Evolutionary conservation across 1,140 invertebrate species (phyloP), one percentile per base, ranked within the genome.

Genomic region (Caenorhabditis elegans): DNA sequence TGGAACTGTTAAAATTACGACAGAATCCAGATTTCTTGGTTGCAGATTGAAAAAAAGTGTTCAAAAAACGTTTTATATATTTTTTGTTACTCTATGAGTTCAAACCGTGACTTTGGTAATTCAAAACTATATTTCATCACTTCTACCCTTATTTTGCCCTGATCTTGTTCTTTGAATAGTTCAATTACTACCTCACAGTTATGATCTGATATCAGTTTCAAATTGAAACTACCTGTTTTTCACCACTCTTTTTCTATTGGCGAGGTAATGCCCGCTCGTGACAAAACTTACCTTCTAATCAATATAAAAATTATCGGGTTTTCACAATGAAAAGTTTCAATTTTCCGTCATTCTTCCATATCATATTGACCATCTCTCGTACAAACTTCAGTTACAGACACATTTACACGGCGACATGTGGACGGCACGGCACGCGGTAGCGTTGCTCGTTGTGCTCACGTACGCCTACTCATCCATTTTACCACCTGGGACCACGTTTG

Each of bases 331-430:
- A 5, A 15, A 43, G 39, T 43, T n/a, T n/a, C n/a, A n/a, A n/a
- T n/a, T n/a, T n/a, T n/a, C n/a, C n/a, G n/a, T n/a, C n/a, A n/a
- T n/a, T n/a, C n/a, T n/a, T n/a, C n/a, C n/a, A n/a, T n/a, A n/a
- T n/a, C n/a, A 6, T 17, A 15, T 60, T 24, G 49, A 51, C 22
- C 19, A 51, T 51, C 19, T n/a, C 2, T 43, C 17, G 11, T 1
- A 11, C 60, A 70, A 43, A 70, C 60, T 70, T 70, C 60, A 70
- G 60, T 70, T 70, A 19, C 60, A 70, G 60, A 22, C 34, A n/a
- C n/a, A n/a, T n/a, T n/a, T n/a, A n/a, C n/a, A 70, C 60, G 60
- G 60, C 34, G 60, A 70, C 15, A 70, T 70, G 60, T 70, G 60
- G 60, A 70, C 60, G 26, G 13, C 26, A 39, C 60, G 60, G 60